Evolutionary conservation across 1,140 invertebrate genomes (phyloP), one percentile per base, ranked within the genome.

Genomic region (Harpegnathos saltator): DNA sequence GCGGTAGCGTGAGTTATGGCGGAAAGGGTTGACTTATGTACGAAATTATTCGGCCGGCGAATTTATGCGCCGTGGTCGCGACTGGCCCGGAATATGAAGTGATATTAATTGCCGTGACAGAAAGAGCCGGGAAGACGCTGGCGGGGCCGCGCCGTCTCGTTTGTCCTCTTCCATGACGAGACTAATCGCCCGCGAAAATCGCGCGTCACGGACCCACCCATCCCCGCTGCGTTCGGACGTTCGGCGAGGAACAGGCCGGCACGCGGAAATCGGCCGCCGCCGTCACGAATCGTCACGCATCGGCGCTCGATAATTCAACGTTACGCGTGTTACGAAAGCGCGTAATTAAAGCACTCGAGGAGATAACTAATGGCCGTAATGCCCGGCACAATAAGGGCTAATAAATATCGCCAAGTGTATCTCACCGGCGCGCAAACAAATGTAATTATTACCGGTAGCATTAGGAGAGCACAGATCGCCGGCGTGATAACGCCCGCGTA

Each of bases 11-110:
- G 91, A 90, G 66, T 91, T 92, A 91, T 87, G 71, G 69, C 71
- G 22, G 22, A 90, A 92, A 92, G 90, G 91, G 91, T 91, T 92
- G 88, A 93, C 84, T 93, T 92, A 90, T 92, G 89, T 86, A 85
- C 82, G 89, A 91, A 91, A 92, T 92, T 92, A 92, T 93, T 92
- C 91, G 90, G 87, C 82, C 90, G 89, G 84, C 86, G 89, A 93
- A 93, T 93, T 92, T 92, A 93, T 92, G 89, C 84, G 82, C 71
- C 7, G 38, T 83, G 87, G 63, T 69, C 74, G 81, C 87, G 84
- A 71, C 74, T 84, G 84, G 56, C 84, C 58, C 62, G 48, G 72
- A 74, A 62, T 88, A 83, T 83, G 86, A 91, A 89, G 92, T 91
- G 91, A 91, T 92, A 92, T 92, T 93, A 92, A 93, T 93, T 91